phyloP scores from a whole-genome alignment of 2,888 invertebrate species.

The Drosophila antonietae region DNA sequence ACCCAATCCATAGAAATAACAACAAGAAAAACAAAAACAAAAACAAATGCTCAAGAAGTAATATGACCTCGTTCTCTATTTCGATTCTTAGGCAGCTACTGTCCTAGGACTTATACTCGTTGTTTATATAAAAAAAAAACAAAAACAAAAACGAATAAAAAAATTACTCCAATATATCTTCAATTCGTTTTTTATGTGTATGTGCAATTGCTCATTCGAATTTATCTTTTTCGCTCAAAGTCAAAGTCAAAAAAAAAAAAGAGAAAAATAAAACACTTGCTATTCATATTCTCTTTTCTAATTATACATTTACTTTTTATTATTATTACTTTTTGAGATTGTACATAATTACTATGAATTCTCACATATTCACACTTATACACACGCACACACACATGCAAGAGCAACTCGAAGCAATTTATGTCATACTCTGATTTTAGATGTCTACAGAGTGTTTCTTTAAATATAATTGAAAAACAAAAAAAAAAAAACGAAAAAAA shows the following conservation, averaged over 20 bases:
- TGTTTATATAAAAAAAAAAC: constrained; percentile 55
- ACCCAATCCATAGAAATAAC: constrained; percentile 18
- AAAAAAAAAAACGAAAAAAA: constrained; percentile 10
- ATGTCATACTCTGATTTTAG: constrained; percentile 64
- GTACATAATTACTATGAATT: constrained; percentile 64
- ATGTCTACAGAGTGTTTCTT: constrained; percentile 39
- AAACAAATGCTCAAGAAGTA: constrained; percentile 64
- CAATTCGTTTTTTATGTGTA: constrained; percentile 67
- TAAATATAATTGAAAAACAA: constrained; percentile 23
- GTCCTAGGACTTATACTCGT: constrained; percentile 71
- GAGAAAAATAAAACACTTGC: too few relatives aligned
- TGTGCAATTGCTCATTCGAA: constrained; percentile 70
- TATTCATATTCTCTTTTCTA: too few relatives aligned
- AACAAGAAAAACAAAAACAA: constrained; percentile 4
- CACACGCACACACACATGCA: constrained; percentile 33
- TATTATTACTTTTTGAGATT: constrained; percentile 44
- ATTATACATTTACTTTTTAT: constrained; percentile 18
- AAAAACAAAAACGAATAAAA: constrained; percentile 21
- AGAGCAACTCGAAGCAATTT: constrained; percentile 62
- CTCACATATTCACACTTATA: constrained; percentile 34
- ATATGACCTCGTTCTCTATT: constrained; percentile 55
- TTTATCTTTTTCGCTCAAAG: constrained; percentile 33
- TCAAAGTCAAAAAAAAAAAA: constrained; percentile 13
- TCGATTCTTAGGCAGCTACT: constrained; percentile 75
- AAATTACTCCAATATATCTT: constrained; percentile 26